Evolutionary conservation across 2,888 invertebrate genomes (phyloP), one percentile per base, ranked within the genome.

Genomic region (Mactromeris polynyma): DNA sequence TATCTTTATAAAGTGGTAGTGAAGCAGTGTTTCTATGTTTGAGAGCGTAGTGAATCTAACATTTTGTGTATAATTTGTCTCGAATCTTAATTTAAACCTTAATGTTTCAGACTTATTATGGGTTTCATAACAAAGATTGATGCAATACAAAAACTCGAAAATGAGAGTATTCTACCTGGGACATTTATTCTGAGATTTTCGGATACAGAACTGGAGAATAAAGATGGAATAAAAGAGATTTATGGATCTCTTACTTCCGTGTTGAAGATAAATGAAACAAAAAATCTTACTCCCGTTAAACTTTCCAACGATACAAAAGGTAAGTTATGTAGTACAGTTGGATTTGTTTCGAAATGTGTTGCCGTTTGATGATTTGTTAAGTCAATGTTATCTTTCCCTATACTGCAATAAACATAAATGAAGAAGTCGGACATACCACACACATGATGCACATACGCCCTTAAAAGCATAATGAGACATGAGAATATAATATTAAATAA

Each of bases 141-240:
- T 36, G 88, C 85, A 4, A 80, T 88, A n/a, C 17, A 46, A 40
- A 88, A 85, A 78, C 81, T 89, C 2, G 69, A 79, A 38, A 38
- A 73, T 64, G 31, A 38, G 2, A n/a, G 83, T 11, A 17, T 36
- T 2, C 73, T 11, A 31, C 58, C n/a, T 77, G 89, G 89, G 2
- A 83, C 78, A 33, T 91, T 89, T 40, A 77, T 91, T n/a, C 40
- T 91, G 19, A 46, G 91, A 7, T 91, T 91, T 82, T 88, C 88
- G 0, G 91, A 91, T 42, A 78, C 42, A 14, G 38, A 84, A 40
- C 77, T 91, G 17, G 82, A 51, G 0, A 85, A 91, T 77, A 89
- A 88, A 69, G 86, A 89, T 40, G 89, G 89, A 31, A 69, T 84
- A 9, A 88, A 86, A 46, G 89, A 86, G 33, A 83, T 91, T 54